A percentile compares a stretch with the other conserved stretches of the same genome.
Conservation (phyloP, 1,140 invertebrate species). For the Lucilia cuprina region DNA sequence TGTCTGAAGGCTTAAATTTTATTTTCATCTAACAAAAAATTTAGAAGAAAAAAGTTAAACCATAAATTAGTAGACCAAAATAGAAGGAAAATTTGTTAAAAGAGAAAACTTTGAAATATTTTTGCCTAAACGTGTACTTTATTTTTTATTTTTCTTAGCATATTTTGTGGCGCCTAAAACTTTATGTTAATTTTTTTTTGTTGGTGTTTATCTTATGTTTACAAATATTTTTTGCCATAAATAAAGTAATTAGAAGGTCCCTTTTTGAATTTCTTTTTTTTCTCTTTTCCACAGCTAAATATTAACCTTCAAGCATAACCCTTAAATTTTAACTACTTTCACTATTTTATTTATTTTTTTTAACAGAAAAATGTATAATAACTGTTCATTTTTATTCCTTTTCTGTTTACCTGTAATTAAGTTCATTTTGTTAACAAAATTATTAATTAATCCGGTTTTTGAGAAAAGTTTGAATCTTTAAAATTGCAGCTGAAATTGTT, state of each 20-base stretch:
- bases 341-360: too few species aligned
- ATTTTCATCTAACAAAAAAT: neutral
- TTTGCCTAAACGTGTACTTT: neutral
- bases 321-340: neutral
- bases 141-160: neutral
- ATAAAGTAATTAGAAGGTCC: constrained; percentile 19
- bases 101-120: neutral
- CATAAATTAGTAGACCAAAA: neutral
- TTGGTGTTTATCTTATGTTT: neutral
- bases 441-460: too few species aligned
- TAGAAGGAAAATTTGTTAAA: neutral
- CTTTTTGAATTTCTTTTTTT: neutral
- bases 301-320: too few species aligned
- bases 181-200: constrained; percentile 5
- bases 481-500: too few species aligned
- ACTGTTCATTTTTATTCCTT: too few species aligned
- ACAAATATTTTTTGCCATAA: constrained; percentile 26
- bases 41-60: too few species aligned
- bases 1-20: constrained; percentile 6
- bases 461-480: too few species aligned
- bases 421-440: too few species aligned
- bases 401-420: too few species aligned
- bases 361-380: too few species aligned
- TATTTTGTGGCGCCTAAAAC: constrained; percentile 30
- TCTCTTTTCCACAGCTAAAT: too few species aligned